Base-by-base conservation (phyloP, 2,888 invertebrate species). In the Athalia circularis region DNA sequence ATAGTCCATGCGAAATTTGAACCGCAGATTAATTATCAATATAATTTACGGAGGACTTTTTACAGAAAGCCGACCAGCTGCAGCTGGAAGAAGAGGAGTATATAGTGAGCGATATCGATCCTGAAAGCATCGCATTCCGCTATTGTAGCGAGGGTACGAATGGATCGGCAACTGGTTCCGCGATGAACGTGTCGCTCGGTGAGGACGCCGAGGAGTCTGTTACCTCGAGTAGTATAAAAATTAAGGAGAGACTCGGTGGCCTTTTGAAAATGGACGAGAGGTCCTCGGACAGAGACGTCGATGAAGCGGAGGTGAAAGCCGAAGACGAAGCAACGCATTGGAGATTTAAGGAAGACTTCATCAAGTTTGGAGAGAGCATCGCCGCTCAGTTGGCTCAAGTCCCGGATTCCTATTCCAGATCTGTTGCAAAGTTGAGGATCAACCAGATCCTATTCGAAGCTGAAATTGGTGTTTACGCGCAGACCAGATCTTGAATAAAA, bases 361-460 rank as follows among this genome's bases (percentile, higher is more conserved):
- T 82, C 2, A 86, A 87, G 75, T 87, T 87, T 74, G 87, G 86
- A 4, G 87, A 87, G 50, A 86, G 87, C 78, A 86, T 87, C 77
- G 87, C 87, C 5, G 80, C 85, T 0, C 87, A 87, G 57, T 79
- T 87, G 4, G 85, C 87, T 7, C 84, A 87, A 78, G 87, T 87
- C 3, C 86, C 87, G 0, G 87, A 87, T 54, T 85, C 87, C 0
- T 87, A 87, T 29, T 87, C 87, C 48, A 85, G 87, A 77, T 87
- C 87, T 29, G 87, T 87, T 15, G 87, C 87, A 1, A 87, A 87
- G 75, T 82, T 87, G 1, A 85, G 86, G 77, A 87, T 87, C 79
- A 87, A 87, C 76, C 87, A 87, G 79, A 87, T 87, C 47, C 83
- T 87, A 4, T 87, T 87, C 65, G 87, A 87, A 68, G 87, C 87